A percentile compares a stretch with the other conserved stretches of the same genome.
Evolutionary conservation across 2,888 invertebrate species (phyloP).

Genomic region (Byasa hedistus): DNA sequence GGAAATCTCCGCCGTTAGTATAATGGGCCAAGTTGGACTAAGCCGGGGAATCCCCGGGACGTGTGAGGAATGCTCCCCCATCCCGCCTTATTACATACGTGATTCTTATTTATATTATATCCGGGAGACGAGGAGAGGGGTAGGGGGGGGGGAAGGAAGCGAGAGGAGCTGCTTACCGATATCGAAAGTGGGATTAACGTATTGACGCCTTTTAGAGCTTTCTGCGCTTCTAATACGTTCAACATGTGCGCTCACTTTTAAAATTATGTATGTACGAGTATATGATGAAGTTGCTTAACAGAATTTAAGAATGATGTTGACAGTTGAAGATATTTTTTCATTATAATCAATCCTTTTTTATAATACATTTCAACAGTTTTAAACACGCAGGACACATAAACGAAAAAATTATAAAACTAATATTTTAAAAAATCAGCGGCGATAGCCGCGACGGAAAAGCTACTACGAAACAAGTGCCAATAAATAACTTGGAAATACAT

Average conservation of each 20-base stretch:
- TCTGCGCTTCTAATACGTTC: slow-evolving; percentile 48
- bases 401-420: too few relatives aligned
- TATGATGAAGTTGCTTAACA: too few relatives aligned
- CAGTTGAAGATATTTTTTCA: too few relatives aligned
- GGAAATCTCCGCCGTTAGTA: slow-evolving; percentile 54
- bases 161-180: slow-evolving; percentile 52
- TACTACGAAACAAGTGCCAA: background rate
- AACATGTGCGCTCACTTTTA: slow-evolving; percentile 35
- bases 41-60: slow-evolving; percentile 64
- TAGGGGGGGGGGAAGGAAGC: slow-evolving; percentile 28
- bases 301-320: too few relatives aligned
- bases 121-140: slow-evolving; percentile 31
- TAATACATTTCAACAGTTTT: too few relatives aligned
- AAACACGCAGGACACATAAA: too few relatives aligned
- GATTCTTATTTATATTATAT: slow-evolving; percentile 79
- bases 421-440: slow-evolving; percentile 12
- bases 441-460: slow-evolving; percentile 6
- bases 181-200: slow-evolving; percentile 69
- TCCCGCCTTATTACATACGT: slow-evolving; percentile 76
- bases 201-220: slow-evolving; percentile 58
- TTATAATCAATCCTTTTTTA: too few relatives aligned
- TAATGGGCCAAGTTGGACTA: slow-evolving; percentile 74
- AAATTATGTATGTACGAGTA: too few relatives aligned
- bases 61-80: slow-evolving; percentile 70
- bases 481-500: slow-evolving; percentile 34